Evolutionary conservation across 2,113 vertebrate genomes (phyloP).

Genomic region (Raphicerus campestris): DNA sequence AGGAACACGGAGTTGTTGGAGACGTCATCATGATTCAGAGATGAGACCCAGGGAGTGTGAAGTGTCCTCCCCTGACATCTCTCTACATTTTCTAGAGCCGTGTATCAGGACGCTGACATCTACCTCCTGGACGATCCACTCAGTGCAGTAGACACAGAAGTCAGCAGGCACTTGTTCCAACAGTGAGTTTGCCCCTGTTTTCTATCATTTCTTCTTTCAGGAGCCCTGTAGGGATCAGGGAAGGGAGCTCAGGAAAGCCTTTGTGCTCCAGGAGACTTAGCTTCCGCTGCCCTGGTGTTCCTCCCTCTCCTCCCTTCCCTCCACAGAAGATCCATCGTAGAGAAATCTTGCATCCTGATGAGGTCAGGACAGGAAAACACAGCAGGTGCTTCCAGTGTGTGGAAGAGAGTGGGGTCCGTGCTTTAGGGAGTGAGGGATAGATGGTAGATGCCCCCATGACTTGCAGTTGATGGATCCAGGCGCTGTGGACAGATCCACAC

Average conservation of each 20-base stretch:
- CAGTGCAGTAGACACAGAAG: not conserved
- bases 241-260: not conserved
- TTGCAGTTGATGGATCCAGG: not conserved
- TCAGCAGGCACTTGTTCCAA: not conserved
- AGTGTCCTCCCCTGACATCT: not conserved
- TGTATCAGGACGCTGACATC: constrained; percentile 96
- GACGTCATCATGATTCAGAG: fast-evolving
- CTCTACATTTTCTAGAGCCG: constrained; percentile 82
- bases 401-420: fast-evolving
- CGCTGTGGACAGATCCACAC: fast-evolving
- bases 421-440: not conserved
- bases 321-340: no score
- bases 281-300: fast-evolving
- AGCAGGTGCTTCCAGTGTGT: not conserved
- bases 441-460: fast-evolving
- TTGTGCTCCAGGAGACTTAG: not conserved
- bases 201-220: not conserved
- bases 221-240: fast-evolving
- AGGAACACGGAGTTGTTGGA: not conserved
- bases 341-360: not conserved
- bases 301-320: not conserved
- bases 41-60: not conserved
- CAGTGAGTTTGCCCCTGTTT: not conserved
- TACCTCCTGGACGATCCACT: constrained; percentile 85
- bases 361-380: not conserved